Evolutionary conservation across 2,113 vertebrate genomes (phyloP).

Genomic region (Corythornis madagascariensis): DNA sequence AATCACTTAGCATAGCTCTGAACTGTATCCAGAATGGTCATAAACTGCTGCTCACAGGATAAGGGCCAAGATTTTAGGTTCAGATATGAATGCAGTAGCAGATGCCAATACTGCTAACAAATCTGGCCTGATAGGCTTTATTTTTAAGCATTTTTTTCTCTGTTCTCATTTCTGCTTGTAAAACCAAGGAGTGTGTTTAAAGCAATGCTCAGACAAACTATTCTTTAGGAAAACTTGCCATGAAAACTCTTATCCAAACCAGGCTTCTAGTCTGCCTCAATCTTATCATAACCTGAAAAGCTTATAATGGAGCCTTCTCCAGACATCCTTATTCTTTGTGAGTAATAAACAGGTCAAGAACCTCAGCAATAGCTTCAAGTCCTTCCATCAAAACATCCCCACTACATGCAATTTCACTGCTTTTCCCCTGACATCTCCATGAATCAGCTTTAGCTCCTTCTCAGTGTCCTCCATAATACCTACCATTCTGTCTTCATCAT

Average conservation of each 20-base stretch:
- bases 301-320: neutral
- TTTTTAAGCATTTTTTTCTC: slow-evolving; percentile 25
- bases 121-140: neutral
- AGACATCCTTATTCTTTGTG: neutral
- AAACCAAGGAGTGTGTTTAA: slow-evolving; percentile 7
- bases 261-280: neutral
- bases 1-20: slow-evolving; percentile 65
- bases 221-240: neutral
- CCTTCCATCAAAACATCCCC: neutral
- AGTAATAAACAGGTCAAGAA: neutral
- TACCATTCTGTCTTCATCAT: neutral
- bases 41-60: slow-evolving; percentile 46
- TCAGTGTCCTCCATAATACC: neutral
- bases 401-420: neutral
- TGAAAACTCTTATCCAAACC: neutral
- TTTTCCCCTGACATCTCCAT: neutral
- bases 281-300: neutral
- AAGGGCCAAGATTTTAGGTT: slow-evolving; percentile 44
- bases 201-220: neutral
- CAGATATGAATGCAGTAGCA: slow-evolving; percentile 37
- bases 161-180: slow-evolving; percentile 6
- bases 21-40: slow-evolving; percentile 43
- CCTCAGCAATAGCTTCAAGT: neutral
- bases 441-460: neutral
- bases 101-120: neutral